phyloP scores from a whole-genome alignment of 2,113 vertebrate genomes.

The Vidua macroura region DNA sequence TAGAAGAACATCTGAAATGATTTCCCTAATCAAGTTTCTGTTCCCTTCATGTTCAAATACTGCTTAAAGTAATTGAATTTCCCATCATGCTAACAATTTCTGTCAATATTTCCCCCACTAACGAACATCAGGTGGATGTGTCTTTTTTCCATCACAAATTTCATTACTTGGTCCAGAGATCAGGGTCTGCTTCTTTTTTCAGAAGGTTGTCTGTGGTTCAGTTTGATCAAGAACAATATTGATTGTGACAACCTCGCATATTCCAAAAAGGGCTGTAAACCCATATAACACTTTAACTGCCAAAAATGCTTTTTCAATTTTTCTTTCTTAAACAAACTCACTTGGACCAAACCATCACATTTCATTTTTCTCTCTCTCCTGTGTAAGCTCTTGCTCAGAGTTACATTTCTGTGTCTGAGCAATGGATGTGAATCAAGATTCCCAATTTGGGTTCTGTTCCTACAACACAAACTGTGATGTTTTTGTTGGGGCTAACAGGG shows the following conservation, averaged over 20 bases:
- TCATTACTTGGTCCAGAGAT: constrained; percentile 46
- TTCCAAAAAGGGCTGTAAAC: constrained; percentile 57
- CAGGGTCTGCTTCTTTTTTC: constrained; percentile 36
- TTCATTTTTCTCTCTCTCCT: constrained; percentile 46
- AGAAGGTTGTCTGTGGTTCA: constrained; percentile 41
- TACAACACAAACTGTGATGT: neutral
- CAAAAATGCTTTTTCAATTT: constrained; percentile 63
- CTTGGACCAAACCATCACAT: constrained; percentile 59
- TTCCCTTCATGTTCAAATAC: constrained; percentile 47
- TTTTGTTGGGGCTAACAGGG: neutral
- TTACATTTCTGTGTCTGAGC: constrained; percentile 28
- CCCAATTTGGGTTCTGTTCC: neutral
- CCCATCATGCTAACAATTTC: constrained; percentile 51
- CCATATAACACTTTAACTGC: constrained; percentile 57
- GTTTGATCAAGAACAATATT: constrained; percentile 64
- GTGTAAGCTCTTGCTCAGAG: constrained; percentile 5
- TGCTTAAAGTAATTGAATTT: constrained; percentile 66
- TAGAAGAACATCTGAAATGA: constrained; percentile 52
- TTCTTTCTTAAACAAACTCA: constrained; percentile 57
- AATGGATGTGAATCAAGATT: neutral
- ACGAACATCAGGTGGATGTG: constrained; percentile 53
- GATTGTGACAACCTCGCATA: constrained; percentile 56
- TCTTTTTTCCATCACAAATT: constrained; percentile 57
- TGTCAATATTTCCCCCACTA: constrained; percentile 44
- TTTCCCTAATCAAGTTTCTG: constrained; percentile 61